These are phyloP conservation scores for Axinella damicornis DNA, from an alignment of 37 sponge, comb jelly and placozoan genomes.

Conservation along the genomic window DNA sequence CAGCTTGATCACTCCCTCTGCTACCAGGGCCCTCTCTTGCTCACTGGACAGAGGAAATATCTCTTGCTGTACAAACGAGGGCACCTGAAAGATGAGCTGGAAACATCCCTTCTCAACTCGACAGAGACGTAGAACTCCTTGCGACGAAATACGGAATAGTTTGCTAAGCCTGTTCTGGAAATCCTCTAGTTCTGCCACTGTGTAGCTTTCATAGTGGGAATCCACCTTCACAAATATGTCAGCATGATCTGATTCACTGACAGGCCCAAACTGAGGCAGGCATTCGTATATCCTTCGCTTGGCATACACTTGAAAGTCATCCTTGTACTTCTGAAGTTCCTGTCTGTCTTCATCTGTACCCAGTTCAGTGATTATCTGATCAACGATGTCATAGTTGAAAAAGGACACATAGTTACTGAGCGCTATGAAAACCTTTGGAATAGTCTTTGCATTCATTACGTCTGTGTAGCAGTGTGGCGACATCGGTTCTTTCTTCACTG, in stretches of 20 bases:
- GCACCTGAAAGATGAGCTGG: not conserved
- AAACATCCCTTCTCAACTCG: slow-evolving; percentile 9
- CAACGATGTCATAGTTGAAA: slow-evolving; percentile 9
- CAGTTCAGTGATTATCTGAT: not conserved
- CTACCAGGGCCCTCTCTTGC: not conserved
- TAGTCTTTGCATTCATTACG: no score
- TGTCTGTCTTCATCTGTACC: slow-evolving; percentile 1
- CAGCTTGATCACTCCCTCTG: not conserved
- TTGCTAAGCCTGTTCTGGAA: not conserved
- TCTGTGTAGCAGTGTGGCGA: no score
- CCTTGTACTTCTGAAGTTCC: not conserved
- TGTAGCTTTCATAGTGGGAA: not conserved
- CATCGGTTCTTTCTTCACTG: no score
- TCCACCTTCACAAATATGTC: slow-evolving; percentile 20
- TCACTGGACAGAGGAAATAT: slow-evolving; percentile 5
- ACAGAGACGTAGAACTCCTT: not conserved
- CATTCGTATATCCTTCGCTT: slow-evolving; percentile 22
- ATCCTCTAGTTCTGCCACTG: not conserved
- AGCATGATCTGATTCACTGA: not conserved
- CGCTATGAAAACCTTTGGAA: not conserved
- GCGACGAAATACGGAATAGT: not conserved
- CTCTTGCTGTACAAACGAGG: not conserved
- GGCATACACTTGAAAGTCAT: not conserved
- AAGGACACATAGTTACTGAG: slow-evolving; percentile 3
- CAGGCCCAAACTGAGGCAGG: not conserved